A percentile compares a stretch with the other conserved stretches of the same genome.
phyloP scores from a whole-genome alignment of 2,888 invertebrate genomes.

The Tanypteryx hageni region DNA sequence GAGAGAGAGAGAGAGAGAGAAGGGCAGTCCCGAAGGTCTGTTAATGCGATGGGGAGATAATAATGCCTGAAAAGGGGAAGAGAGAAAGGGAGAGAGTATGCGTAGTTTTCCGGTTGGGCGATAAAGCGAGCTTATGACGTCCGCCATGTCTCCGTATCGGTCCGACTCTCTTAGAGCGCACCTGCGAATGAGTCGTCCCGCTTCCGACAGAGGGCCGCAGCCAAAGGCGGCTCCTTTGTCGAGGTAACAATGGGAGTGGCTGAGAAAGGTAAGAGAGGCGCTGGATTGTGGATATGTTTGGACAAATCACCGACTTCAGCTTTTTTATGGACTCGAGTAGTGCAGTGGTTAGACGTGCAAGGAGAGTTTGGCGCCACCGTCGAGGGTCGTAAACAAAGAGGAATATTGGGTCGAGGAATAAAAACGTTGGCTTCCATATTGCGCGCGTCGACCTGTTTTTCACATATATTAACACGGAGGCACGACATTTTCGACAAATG shows the following conservation, averaged over 20 bases:
- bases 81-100: neutral
- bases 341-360: slow-evolving; percentile 4
- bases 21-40: neutral
- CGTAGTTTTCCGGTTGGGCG: slow-evolving; percentile 22
- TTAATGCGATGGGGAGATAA: slow-evolving; percentile 13
- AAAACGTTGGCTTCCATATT: slow-evolving; percentile 18
- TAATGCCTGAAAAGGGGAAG: neutral
- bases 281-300: slow-evolving; percentile 1
- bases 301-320: slow-evolving; percentile 10
- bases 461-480: slow-evolving; percentile 19
- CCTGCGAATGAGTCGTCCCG: slow-evolving; percentile 1
- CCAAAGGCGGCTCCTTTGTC: slow-evolving; percentile 5
- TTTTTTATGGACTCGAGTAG: neutral
- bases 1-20: neutral
- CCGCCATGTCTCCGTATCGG: neutral
- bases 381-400: neutral
- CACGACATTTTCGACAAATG: slow-evolving; percentile 19
- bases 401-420: neutral
- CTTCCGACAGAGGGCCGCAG: neutral
- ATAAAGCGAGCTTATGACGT: slow-evolving; percentile 20
- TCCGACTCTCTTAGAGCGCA: neutral
- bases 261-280: neutral
- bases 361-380: neutral
- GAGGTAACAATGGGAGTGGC: neutral
- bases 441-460: slow-evolving; percentile 4